Base-by-base conservation (phyloP, 2,113 vertebrate genomes). In the Cathartes aura region DNA sequence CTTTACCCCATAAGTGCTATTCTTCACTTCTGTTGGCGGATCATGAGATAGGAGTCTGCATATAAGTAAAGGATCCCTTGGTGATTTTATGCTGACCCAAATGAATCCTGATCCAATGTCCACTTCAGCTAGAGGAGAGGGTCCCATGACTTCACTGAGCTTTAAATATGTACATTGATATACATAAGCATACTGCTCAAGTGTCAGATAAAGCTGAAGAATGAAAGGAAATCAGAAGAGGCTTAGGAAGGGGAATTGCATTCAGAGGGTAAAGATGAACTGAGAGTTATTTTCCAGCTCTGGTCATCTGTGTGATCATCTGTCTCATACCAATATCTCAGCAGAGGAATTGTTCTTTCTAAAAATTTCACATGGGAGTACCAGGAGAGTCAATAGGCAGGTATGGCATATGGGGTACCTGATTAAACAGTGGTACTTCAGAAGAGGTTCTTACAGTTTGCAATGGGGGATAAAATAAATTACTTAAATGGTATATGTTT, bases 21-120 rank as follows among this genome's bases (percentile, higher is more conserved):
- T 95, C 89, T 86, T 96, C 93, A 95, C 15, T 82, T 83, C 29
- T 74, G 8, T 82, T 90, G 74, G 26, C 87, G 96, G 58, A 76
- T 74, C 26, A 29, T 32, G 42, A 72, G 5, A 18, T 42, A 66
- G 32, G 24, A 88, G 27, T 52, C 22, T 80, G 32, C 48, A 70
- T 15, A 22, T 48, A 75, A 78, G 29, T 71, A 87, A 58, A 82
- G 5, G 36, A 58, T 56, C 10, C 45, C 22, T 85, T 80, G 22
- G 19, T 88, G 64, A 32, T 81, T 36, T 87, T 89, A 50, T 76
- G 75, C 70, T 92, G 73, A 89, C 11, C 70, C 48, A 36, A 8
- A 58, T 80, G 64, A 75, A 32, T 62, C 38, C 55, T 91, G 73
- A 85, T 91, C 55, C 74, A 91, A 20, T 42, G 5, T 11, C 27